Conservation (phyloP, 2,797 vertebrate species). For the Characodon lateralis region DNA sequence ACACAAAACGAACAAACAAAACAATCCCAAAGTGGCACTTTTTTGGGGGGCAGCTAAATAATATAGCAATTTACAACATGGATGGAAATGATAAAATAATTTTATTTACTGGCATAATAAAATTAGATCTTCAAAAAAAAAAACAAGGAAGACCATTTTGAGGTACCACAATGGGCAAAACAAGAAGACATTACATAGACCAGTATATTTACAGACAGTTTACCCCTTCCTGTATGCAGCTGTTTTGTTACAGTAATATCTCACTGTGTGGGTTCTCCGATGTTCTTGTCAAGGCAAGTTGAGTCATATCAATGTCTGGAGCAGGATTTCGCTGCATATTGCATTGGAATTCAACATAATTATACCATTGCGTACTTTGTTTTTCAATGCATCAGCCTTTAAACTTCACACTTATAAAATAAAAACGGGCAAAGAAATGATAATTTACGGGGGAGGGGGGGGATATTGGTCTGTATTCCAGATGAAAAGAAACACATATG, state of each 20-base stretch:
- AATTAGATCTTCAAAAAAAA: conserved; percentile 80
- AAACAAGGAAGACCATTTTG: conserved; percentile 89
- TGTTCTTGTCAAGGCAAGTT: conserved; percentile 76
- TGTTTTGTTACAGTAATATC: conserved; percentile 83
- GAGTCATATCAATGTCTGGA: conserved; percentile 72
- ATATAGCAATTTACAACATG: conserved; percentile 92
- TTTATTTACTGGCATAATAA: conserved; percentile 84
- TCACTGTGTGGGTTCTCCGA: conserved; percentile 80
- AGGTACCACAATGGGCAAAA: conserved; percentile 90
- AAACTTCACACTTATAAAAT: conserved; percentile 50
- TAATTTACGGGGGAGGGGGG: conserved; percentile 74
- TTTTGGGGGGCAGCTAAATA: conserved; percentile 88
- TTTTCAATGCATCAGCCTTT: conserved; percentile 68
- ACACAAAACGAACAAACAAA: conserved; percentile 77
- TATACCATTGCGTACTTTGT: conserved; percentile 76
- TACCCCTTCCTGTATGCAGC: conserved; percentile 84
- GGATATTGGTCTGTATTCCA: conserved; percentile 81
- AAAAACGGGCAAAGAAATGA: conserved; percentile 74
- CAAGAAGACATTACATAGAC: conserved; percentile 84
- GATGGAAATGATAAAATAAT: conserved; percentile 88
- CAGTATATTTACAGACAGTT: conserved; percentile 93
- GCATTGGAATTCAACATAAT: conserved; percentile 81
- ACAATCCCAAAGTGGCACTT: conserved; percentile 96
- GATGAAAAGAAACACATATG: conserved; percentile 86
- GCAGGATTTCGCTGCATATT: conserved; percentile 70